Evolutionary conservation across 2,888 invertebrate species (phyloP), one percentile per base, ranked within the genome.

Genomic region (Pseudolycoriella hygida): DNA sequence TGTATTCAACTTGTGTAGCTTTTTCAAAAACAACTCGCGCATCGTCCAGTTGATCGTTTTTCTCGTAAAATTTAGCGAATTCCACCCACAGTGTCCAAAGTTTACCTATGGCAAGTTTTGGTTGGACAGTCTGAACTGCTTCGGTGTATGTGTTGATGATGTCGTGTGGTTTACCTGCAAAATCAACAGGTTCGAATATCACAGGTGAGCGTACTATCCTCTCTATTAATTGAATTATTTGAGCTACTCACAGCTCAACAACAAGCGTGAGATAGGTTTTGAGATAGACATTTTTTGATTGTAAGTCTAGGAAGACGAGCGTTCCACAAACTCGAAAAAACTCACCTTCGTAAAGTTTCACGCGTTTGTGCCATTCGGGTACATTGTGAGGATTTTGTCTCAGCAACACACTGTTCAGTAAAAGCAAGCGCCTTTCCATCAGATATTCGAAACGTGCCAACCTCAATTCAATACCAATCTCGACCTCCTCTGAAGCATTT

Each of bases 351-450:
- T 89, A 90, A 3, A 99, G 69, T 57, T 87, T 82, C 0, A 97
- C 88, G 58, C 98, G 73, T 65, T 97, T 96, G 58, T 94, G 89
- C 98, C 98, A 99, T 67, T 98, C 96, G 61, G 90, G 84, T 2
- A 97, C 96, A 69, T 98, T 98, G 62, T 99, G 97, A 3, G 98
- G 98, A 70, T 99, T 98, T 70, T 99, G 98, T 45, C 98, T 74
- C 14, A 99, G 67, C 43, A 97, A 71, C n/a, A 99, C 98, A 51
- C 94, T 94, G 67, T 99, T 99, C 1, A 98, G 70, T 17, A 99
- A 70, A 45, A 98, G 65, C 46, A 94, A 74, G 56, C 97, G 76
- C 47, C 98, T 75, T 60, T 94, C 94, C 83, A 98, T 94, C 25
- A 99, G 71, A 66, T 89, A 77, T 67, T 98, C 97, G 64, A 92